Conservation (phyloP, 2,113 vertebrate genomes). For the Pimephales promelas region DNA sequence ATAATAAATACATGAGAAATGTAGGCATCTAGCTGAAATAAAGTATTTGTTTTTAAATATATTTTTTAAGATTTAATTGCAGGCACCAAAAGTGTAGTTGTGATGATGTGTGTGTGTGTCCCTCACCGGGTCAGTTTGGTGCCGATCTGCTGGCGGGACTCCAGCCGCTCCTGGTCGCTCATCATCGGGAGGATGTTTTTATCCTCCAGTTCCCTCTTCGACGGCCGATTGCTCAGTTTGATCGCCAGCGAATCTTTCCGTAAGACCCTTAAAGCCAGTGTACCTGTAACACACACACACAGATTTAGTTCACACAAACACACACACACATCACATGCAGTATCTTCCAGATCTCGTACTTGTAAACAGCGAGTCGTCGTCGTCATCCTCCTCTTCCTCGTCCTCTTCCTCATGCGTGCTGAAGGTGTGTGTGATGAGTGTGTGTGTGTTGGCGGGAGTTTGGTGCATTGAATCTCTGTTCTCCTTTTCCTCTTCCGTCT, state of each 20-base stretch:
- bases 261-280: slow-evolving; percentile 91
- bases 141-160: slow-evolving; percentile 92
- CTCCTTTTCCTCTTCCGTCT: slow-evolving; percentile 94
- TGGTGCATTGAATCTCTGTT: slow-evolving; percentile 73
- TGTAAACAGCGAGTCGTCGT: slow-evolving; percentile 85
- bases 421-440: slow-evolving; percentile 83
- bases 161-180: slow-evolving; percentile 89
- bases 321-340: not conserved
- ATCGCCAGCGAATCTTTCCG: slow-evolving; percentile 97
- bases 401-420: slow-evolving; percentile 78
- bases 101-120: not conserved
- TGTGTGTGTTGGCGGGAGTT: slow-evolving; percentile 83
- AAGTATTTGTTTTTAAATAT: too few species aligned
- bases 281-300: slow-evolving; percentile 72
- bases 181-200: slow-evolving; percentile 97
- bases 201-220: slow-evolving; percentile 92
- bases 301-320: not conserved
- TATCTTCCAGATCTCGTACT: slow-evolving; percentile 72
- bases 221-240: slow-evolving; percentile 95
- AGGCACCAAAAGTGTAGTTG: too few species aligned
- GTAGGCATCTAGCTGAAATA: too few species aligned
- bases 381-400: slow-evolving; percentile 79
- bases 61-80: too few species aligned
- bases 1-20: too few species aligned
- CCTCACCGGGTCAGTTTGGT: slow-evolving; percentile 94